Conservation (phyloP, 2,113 vertebrate genomes). For the Propithecus coquereli region DNA sequence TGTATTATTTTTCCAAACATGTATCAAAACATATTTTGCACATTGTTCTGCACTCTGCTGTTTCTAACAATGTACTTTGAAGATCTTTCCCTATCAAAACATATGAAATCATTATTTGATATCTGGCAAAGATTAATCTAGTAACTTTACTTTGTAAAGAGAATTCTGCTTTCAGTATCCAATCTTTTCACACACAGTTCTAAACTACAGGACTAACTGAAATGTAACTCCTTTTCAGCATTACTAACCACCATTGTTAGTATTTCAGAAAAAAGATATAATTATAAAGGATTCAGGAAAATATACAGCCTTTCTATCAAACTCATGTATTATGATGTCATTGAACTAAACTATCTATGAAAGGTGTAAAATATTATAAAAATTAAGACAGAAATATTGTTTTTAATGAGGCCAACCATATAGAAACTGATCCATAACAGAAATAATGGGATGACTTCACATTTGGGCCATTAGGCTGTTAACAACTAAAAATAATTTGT, state of each 20-base stretch:
- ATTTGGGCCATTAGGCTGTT: background rate
- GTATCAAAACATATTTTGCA: background rate
- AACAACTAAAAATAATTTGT: background rate
- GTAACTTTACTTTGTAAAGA: slow-evolving; percentile 34
- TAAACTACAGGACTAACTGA: background rate
- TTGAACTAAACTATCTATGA: background rate
- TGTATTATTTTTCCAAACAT: background rate
- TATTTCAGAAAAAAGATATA: background rate
- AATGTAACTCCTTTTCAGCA: background rate
- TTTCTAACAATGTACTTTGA: background rate
- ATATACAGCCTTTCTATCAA: background rate
- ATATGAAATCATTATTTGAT: background rate
- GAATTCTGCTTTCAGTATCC: background rate
- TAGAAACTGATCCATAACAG: slow-evolving; percentile 7
- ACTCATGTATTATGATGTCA: background rate
- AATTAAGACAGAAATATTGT: background rate
- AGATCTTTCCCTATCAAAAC: background rate
- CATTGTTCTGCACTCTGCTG: background rate
- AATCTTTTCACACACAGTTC: background rate
- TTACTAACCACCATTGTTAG: background rate
- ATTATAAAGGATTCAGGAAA: slow-evolving; percentile 16
- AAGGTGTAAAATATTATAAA: background rate
- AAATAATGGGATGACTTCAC: background rate
- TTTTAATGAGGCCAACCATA: background rate
- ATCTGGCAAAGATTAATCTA: background rate